Evolutionary conservation across 2,797 vertebrate species (phyloP).

Genomic region (Trichosurus vulpecula): DNA sequence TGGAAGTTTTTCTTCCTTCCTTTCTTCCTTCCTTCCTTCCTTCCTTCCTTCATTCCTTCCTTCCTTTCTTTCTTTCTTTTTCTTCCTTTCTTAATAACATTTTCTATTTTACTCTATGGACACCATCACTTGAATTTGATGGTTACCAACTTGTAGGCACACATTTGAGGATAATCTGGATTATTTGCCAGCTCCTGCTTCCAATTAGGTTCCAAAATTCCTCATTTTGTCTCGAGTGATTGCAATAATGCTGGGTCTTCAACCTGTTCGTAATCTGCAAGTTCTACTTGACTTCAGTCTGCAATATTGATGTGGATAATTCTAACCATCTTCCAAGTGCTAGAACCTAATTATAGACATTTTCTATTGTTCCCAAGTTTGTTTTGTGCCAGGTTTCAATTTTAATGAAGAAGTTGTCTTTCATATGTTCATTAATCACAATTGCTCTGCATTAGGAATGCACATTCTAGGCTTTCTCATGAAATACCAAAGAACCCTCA

Average conservation of each 20-base stretch:
- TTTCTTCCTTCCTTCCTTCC: constrained; percentile 83
- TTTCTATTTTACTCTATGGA: constrained; percentile 91
- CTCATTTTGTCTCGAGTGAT: constrained; percentile 90
- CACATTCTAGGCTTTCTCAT: constrained; percentile 94
- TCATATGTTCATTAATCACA: constrained; percentile 96
- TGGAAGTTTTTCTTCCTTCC: constrained; percentile 1
- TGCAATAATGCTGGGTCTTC: constrained; percentile 90
- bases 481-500: constrained; percentile 89
- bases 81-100: constrained; percentile 84
- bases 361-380: constrained; percentile 94
- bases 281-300: constrained; percentile 92
- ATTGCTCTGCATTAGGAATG: constrained; percentile 94
- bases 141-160: constrained; percentile 93
- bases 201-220: constrained; percentile 90
- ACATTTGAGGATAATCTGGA: constrained; percentile 90
- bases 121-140: constrained; percentile 93
- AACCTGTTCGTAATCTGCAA: constrained; percentile 91
- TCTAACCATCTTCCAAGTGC: constrained; percentile 94
- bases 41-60: no score
- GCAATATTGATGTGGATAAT: constrained; percentile 95
- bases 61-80: no score
- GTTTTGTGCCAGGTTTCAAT: constrained; percentile 99
- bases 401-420: constrained; percentile 97
- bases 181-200: constrained; percentile 88
- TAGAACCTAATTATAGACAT: constrained; percentile 95